Evolutionary conservation across 2,888 invertebrate genomes (phyloP), one percentile per base, ranked within the genome.

Genomic region (Ephialtes manifestator): DNA sequence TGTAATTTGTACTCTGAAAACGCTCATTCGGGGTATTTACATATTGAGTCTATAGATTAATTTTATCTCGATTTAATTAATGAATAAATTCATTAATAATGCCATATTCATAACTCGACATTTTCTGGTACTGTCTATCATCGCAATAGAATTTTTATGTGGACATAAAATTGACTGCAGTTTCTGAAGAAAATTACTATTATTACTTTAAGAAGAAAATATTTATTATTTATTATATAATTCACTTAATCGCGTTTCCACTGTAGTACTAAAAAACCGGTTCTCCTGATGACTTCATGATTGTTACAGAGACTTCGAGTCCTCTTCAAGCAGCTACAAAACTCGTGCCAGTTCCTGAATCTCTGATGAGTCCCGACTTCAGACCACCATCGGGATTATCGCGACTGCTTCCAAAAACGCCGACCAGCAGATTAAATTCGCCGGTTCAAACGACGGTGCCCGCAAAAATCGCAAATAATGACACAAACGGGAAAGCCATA

Each of bases 341-440:
- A 94, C 96, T 98, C 95, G 97, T 98, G 0, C 98, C 98, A 0
- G 98, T 98, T 39, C 98, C 98, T 0, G 98, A 98, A 93, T 97
- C 97, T 0, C 94, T 98, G 1, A 97, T 97, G 97, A 97, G 97
- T 91, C 97, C 97, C 0, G 97, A 97, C 93, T 97, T 97, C 93
- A 96, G 93, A 65, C 93, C 93, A 31, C 93, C 93, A 2, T 93
- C 93, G 3, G 93, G 93, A 48, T 87, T 93, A 3, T 92, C 92
- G 15, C 89, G 92, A 74, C 88, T 93, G 72, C 83, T 93, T 76
- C 89, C 91, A 13, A 92, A 92, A 78, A 92, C 92, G 2, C 89
- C 90, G 5, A 89, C 92, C 24, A 92, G 91, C 72, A 91, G 92
- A 87, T 84, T 93, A 20, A 92, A 90, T 70, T 93, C 93, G n/a